Evolutionary conservation across 2,888 invertebrate species (phyloP), one percentile per base, ranked within the genome.

Genomic region (Piscicola geometra): DNA sequence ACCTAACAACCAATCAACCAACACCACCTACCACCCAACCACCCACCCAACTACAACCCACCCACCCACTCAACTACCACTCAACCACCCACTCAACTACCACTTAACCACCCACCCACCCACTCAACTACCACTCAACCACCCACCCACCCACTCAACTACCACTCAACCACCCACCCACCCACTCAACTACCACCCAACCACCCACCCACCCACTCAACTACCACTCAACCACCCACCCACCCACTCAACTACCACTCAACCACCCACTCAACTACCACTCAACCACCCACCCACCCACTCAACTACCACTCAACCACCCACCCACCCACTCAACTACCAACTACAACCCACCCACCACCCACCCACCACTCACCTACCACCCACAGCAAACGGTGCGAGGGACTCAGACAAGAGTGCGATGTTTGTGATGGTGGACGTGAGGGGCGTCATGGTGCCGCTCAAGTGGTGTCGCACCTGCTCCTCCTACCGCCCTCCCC

Each of bases 401-500:
- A 73, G 64, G 64, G 73, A 73, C 72, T 52, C 32, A 50, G 9
- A 15, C 41, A 73, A 73, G 21, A 94, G 97, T 78, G 87, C 87
- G 15, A 88, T 99, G 78, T 98, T 97, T 87, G 94, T 94, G 87
- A 95, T 92, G 87, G 94, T 97, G 80, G 97, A 98, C 87, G 96
- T 99, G 81, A 94, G 96, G 87, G 97, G 97, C 78, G 95, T 98
- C 81, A 95, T 94, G 21, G 96, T 99, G 78, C 91, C 98, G 79
- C 98, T 99, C 97, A 99, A 99, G 88, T 99, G 98, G 98, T 98
- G 99, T 88, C 93, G 95, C 81, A 99, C 99, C 1, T 99, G 99
- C 88, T 95, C 97, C 88, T 99, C 99, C 89, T 99, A 99, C 88
- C 89, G 99, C 83, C 99, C 99, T 85, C 99, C 99, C 79, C 89